Evolutionary conservation across 1,140 invertebrate species (phyloP).

Genomic region (Diuraphis noxia): DNA sequence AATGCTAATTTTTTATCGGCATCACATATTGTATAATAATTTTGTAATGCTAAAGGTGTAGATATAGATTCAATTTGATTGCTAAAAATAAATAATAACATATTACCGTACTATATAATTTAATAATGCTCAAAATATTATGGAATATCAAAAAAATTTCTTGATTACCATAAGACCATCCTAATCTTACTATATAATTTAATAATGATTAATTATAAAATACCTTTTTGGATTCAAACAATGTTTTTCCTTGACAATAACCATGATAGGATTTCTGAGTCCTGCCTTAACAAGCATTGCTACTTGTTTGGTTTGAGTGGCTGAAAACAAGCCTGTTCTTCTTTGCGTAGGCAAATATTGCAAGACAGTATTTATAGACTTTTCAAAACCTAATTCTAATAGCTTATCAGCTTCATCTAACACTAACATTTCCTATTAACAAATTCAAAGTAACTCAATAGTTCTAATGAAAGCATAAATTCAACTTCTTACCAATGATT

Average conservation of each 20-base stretch:
- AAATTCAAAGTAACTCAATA: conserved; percentile 54
- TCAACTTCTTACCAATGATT: conserved; percentile 68
- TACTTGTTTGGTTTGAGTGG: conserved; percentile 96
- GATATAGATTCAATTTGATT: conserved; percentile 60
- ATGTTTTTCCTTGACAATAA: conserved; percentile 87
- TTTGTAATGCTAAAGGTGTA: conserved; percentile 81
- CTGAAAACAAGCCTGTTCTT: conserved; percentile 95
- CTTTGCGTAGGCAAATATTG: conserved; percentile 89
- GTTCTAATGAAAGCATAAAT: neutral
- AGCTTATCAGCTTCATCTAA: conserved; percentile 97
- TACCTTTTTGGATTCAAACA: conserved; percentile 58
- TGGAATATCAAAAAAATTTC: too few relatives aligned
- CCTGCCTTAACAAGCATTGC: conserved; percentile 90
- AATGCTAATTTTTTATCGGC: conserved; percentile 76
- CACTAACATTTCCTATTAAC: conserved; percentile 81
- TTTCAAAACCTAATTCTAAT: conserved; percentile 89
- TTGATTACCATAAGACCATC: too few relatives aligned
- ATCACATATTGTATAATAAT: conserved; percentile 82
- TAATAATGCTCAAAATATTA: too few relatives aligned
- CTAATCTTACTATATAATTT: neutral
- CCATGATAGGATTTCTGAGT: conserved; percentile 88
- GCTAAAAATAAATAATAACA: conserved; percentile 23
- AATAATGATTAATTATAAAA: conserved; percentile 8
- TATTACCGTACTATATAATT: neutral
- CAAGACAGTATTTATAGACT: conserved; percentile 86